Base-by-base conservation (phyloP, 2,797 vertebrate genomes). In the Poecilia velifera region DNA sequence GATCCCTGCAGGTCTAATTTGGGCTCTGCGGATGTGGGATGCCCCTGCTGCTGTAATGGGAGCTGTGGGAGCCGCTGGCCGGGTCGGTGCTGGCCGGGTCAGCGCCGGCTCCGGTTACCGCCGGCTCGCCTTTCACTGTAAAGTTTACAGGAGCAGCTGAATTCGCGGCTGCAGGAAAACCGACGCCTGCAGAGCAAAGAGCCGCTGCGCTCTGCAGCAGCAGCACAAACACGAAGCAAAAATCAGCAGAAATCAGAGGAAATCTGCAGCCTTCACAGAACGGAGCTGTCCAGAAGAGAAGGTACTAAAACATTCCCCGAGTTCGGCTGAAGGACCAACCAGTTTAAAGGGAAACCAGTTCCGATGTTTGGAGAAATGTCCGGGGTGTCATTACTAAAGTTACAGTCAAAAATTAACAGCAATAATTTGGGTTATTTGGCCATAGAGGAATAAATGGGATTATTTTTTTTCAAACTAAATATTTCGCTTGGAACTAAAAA, bases 41-140 rank as follows among this genome's bases (percentile, higher is more conserved):
- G 45, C 59, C 59, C 74, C 16, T 28, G 79, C 76, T 28, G 41
- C 47, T 66, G 76, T 34, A 73, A 70, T 62, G 16, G n/a, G 78
- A 78, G 20, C 20, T 74, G 86, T 3, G 80, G 78, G 59, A 72
- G 78, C 36, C 79, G 62, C 5, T 25, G 0, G 78, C 51, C n/a
- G n/a, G 55, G 10, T 88, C 88, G 84, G 89, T 76, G 43, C 46
- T 0, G 31, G 77, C 51, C 53, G 51, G 7, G 53, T 90, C 91
- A 88, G 89, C 82, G 46, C 45, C 0, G 82, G 64, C 66, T 86
- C 41, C 0, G 20, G 76, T 89, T 86, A 76, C 85, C 0, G 1
- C 12, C 22, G 0, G 76, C 72, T 91, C 85, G 2, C 13, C 86
- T 91, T 92, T 86, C 87, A 86, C 81, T 76, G 78, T 86, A 74